phyloP scores from a whole-genome alignment of 2,113 vertebrate genomes.

The Clarias macrocephalus region DNA sequence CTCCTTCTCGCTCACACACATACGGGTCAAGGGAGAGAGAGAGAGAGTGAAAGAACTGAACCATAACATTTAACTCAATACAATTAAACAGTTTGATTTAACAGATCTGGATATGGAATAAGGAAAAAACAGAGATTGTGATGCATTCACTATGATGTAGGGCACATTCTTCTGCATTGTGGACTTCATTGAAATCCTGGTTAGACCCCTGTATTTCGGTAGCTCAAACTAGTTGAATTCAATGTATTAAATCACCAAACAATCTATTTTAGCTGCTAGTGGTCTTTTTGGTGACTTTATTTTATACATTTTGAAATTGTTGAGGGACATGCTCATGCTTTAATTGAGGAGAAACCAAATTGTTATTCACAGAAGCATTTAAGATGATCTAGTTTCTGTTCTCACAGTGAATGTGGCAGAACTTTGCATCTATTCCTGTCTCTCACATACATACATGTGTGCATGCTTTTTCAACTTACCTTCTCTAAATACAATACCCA shows the following conservation, averaged over 20 bases:
- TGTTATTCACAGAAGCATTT: slow-evolving; percentile 17
- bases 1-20: too few species aligned
- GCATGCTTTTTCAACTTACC: neutral
- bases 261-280: neutral
- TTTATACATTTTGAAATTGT: neutral
- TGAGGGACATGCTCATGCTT: neutral
- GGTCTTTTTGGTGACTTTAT: neutral
- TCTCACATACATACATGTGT: neutral
- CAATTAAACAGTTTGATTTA: neutral
- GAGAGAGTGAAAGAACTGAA: neutral
- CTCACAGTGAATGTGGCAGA: slow-evolving; percentile 1
- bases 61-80: neutral
- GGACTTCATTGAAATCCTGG: neutral
- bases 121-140: neutral
- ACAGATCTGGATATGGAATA: neutral
- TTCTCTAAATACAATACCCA: slow-evolving; percentile 18
- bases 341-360: neutral
- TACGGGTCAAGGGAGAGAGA: neutral
- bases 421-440: slow-evolving; percentile 17
- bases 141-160: neutral
- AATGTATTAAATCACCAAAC: neutral
- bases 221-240: neutral
- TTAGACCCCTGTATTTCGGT: neutral
- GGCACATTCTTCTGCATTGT: neutral
- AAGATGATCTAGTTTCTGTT: slow-evolving; percentile 11